phyloP scores from a whole-genome alignment of 2,113 vertebrate species.

The Nerophis lumbriciformis region DNA sequence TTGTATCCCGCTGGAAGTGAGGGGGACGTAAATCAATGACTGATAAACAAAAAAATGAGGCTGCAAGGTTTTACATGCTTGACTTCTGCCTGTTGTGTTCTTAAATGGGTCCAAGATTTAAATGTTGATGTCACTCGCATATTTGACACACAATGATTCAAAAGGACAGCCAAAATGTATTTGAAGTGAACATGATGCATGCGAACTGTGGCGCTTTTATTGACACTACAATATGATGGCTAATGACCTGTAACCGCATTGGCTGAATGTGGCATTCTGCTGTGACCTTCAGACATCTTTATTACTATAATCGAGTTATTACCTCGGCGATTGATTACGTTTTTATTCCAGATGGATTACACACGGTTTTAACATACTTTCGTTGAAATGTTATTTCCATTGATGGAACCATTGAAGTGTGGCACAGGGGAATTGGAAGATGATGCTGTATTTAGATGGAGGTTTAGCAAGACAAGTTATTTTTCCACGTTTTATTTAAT shows the following conservation, averaged over 20 bases:
- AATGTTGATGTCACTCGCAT: background rate
- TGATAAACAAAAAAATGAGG: constrained; percentile 44
- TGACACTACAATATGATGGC: constrained; percentile 29
- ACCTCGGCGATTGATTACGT: no score
- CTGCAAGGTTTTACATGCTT: constrained; percentile 24
- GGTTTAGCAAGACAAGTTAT: no score
- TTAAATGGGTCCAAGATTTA: constrained; percentile 1
- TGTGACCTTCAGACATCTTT: constrained; percentile 33
- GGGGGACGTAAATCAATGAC: constrained; percentile 55
- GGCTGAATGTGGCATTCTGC: constrained; percentile 34
- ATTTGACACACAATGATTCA: background rate
- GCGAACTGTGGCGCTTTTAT: constrained; percentile 37
- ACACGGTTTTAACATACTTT: no score
- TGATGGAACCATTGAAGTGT: no score
- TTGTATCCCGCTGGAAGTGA: constrained; percentile 40
- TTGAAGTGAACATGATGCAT: constrained; percentile 19
- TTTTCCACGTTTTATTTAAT: no score
- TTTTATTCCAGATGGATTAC: no score
- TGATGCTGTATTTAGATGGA: no score
- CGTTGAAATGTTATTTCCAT: no score
- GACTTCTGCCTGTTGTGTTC: constrained; percentile 16
- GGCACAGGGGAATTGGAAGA: no score
- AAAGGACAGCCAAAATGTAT: constrained; percentile 6
- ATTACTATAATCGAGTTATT: background rate
- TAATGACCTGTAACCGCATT: constrained; percentile 40